phyloP scores from a whole-genome alignment of 2,797 vertebrate genomes.

The Cynopterus sphinx region DNA sequence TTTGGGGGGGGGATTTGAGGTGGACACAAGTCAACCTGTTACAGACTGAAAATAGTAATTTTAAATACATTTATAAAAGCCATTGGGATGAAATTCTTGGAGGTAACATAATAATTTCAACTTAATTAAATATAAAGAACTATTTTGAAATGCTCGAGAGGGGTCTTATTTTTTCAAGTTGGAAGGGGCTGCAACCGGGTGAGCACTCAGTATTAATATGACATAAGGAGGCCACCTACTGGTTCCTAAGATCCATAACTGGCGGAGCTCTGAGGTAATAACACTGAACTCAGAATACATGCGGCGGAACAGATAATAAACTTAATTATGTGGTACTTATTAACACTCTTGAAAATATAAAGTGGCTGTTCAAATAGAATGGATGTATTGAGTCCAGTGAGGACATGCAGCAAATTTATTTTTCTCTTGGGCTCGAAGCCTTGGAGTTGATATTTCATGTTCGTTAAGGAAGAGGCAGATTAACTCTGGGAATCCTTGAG shows the following conservation, averaged over 20 bases:
- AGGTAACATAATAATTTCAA: background rate
- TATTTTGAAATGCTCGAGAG: constrained; percentile 3
- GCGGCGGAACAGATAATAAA: background rate
- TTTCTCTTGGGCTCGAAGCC: background rate
- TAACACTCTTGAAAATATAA: background rate
- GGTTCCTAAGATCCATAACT: background rate
- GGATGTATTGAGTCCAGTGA: background rate
- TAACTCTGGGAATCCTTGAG: background rate
- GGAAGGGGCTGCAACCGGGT: background rate
- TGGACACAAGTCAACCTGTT: background rate
- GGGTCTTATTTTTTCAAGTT: background rate
- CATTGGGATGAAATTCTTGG: background rate
- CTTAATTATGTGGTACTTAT: background rate
- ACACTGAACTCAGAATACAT: background rate
- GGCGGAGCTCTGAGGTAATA: background rate
- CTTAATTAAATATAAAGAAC: background rate
- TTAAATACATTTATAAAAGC: constrained; percentile 8
- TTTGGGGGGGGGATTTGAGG: background rate
- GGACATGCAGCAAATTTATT: background rate
- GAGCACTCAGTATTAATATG: background rate
- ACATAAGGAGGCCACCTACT: background rate
- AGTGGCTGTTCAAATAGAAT: background rate
- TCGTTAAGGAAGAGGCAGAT: background rate
- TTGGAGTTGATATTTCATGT: background rate
- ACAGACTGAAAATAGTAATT: background rate